phyloP scores from a whole-genome alignment of 2,888 invertebrate species.

The Drosophila demipolita region DNA sequence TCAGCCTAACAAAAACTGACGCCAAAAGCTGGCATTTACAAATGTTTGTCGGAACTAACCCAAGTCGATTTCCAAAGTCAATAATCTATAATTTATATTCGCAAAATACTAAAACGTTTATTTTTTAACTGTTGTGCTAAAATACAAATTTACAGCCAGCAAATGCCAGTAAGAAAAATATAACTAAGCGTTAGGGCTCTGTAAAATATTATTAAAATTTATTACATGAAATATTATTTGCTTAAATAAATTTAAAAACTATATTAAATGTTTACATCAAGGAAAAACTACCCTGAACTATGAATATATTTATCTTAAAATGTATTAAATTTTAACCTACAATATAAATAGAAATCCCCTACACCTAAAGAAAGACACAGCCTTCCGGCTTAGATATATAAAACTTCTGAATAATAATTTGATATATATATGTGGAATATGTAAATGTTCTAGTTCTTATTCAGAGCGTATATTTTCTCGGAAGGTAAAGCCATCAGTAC shows the following conservation, averaged over 20 bases:
- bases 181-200: constrained; percentile 8
- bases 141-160: constrained; percentile 29
- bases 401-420: background rate
- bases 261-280: background rate
- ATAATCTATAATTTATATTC: constrained; percentile 9
- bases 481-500: background rate
- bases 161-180: constrained; percentile 8
- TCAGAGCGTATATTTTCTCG: background rate
- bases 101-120: background rate
- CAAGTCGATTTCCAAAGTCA: constrained; percentile 8
- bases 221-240: background rate
- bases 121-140: constrained; percentile 20
- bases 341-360: background rate
- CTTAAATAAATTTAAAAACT: background rate
- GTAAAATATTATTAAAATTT: background rate
- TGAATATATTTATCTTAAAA: background rate
- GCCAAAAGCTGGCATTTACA: constrained; percentile 1
- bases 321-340: background rate
- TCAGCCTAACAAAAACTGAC: background rate
- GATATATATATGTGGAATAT: background rate
- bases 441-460: background rate
- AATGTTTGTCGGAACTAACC: constrained; percentile 7
- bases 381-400: too few relatives aligned
- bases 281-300: background rate
- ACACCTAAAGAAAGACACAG: background rate